Percentiles rank a stretch among this genome's conserved stretches.
phyloP scores from a whole-genome alignment of 2,888 invertebrate genomes.

The Trissoscelio sp. region DNA sequence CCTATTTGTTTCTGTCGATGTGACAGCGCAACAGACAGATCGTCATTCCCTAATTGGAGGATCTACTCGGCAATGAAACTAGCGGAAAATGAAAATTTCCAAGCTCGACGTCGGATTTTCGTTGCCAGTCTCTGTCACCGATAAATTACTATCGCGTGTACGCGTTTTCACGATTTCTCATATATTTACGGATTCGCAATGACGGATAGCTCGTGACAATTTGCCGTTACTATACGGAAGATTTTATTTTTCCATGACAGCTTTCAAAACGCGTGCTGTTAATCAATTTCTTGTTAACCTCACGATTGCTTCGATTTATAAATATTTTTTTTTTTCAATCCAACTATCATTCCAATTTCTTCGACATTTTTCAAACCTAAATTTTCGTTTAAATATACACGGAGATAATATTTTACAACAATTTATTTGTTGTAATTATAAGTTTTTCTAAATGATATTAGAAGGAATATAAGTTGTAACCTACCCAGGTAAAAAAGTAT shows the following conservation, averaged over 20 bases:
- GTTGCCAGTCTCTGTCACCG: constrained; percentile 49
- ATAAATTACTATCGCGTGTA: constrained; percentile 60
- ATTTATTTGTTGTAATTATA: too few species aligned
- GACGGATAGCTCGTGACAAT: constrained; percentile 61
- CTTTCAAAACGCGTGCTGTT: constrained; percentile 29
- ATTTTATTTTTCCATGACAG: constrained; percentile 44
- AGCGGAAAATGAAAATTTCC: constrained; percentile 63
- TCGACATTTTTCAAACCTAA: background rate
- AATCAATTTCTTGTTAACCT: constrained; percentile 50
- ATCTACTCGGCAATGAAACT: constrained; percentile 59
- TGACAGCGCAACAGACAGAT: constrained; percentile 47
- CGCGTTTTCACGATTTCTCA: constrained; percentile 55
- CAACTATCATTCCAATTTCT: background rate
- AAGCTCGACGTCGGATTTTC: constrained; percentile 59
- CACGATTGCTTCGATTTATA: constrained; percentile 31
- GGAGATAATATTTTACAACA: background rate
- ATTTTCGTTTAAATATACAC: background rate
- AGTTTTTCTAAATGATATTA: too few species aligned
- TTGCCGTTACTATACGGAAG: constrained; percentile 57
- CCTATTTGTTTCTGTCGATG: constrained; percentile 59
- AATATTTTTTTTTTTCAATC: constrained; percentile 20
- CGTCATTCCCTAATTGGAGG: constrained; percentile 65
- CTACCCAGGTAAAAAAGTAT: too few species aligned
- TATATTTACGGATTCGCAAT: constrained; percentile 62
- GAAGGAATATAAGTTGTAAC: too few species aligned